These are phyloP conservation scores for Lasioglossum leucozonium DNA, from an alignment of 2,888 invertebrate species.

Conservation along the genomic window DNA sequence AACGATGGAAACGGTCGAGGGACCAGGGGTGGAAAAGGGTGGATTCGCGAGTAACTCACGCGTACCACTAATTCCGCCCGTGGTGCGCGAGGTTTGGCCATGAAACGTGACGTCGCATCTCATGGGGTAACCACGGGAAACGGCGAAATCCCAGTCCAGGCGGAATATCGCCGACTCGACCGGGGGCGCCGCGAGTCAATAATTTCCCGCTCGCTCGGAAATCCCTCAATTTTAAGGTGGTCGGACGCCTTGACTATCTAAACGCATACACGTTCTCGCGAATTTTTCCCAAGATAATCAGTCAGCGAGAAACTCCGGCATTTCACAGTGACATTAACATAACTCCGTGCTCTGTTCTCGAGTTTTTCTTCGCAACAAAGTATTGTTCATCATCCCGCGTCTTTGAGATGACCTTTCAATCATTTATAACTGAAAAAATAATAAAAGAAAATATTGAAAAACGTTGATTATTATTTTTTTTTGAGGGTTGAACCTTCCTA, in stretches of 20 bases:
- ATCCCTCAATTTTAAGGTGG: conserved; percentile 37
- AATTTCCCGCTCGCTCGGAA: conserved; percentile 14
- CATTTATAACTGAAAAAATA: no score
- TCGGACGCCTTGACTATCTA: neutral
- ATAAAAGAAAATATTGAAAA: neutral
- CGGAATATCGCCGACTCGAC: neutral
- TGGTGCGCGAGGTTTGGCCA: conserved; percentile 51
- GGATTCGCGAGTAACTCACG: conserved; percentile 48
- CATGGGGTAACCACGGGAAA: conserved; percentile 43
- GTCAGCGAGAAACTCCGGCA: neutral
- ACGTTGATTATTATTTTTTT: neutral
- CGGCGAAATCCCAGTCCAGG: conserved; percentile 39
- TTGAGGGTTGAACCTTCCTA: no score
- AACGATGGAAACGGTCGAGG: neutral
- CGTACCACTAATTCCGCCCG: conserved; percentile 55
- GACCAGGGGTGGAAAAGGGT: neutral
- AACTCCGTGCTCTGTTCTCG: neutral
- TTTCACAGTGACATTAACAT: neutral
- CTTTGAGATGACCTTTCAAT: neutral
- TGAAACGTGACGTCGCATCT: conserved; percentile 60
- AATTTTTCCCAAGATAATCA: neutral
- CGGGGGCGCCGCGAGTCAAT: conserved; percentile 10
- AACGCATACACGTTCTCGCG: neutral
- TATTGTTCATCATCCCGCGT: neutral
- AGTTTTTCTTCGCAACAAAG: neutral